Evolutionary conservation across 2,888 invertebrate genomes (phyloP), one percentile per base, ranked within the genome.

Genomic region (Caenorhabditis sp.): DNA sequence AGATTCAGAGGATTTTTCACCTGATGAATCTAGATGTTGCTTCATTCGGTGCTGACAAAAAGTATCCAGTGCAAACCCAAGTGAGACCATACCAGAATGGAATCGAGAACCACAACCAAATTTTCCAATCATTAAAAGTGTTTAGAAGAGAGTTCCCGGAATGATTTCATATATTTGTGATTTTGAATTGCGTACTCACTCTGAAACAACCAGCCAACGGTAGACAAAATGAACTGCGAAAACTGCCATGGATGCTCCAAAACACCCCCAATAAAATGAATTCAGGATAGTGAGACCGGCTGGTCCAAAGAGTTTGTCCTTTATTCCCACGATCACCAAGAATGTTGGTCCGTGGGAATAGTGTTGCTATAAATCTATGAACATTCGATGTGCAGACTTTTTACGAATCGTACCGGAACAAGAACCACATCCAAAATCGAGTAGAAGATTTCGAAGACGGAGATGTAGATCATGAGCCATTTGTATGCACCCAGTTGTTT

Each of bases 401-500:
- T n/a, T n/a, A n/a, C n/a, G n/a, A n/a, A 22, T 66, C 68, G 58
- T 16, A 70, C 70, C 7, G 77, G 77, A 12, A 44, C 51, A 2
- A 77, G 10, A 22, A 69, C 24, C 6, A 63, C 22, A 44, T 77
- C 77, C 7, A 70, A 12, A 28, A 69, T 41, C 3, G 77, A 77
- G 28, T 77, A 79, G 12, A 63, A 58, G 4, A 72, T 56, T 44
- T 79, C 79, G 47, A 72, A 79, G 2, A 63, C 47, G 0, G 72
- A 56, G 10, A 79, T 64, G 28, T 47, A 58, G 4, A 79, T 66
- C 79, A 79, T 79, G 0, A 79, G 19, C n/a, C 72, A 80, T 31
- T 68, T 66, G 31, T 80, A 80, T 7, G 68, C 59, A 3, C 80
- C 80, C 10, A 80, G 16, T n/a, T 59, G 38, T 59, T 80, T 80